phyloP scores from a whole-genome alignment of 1,140 invertebrate genomes.

The Theocolax elegans region DNA sequence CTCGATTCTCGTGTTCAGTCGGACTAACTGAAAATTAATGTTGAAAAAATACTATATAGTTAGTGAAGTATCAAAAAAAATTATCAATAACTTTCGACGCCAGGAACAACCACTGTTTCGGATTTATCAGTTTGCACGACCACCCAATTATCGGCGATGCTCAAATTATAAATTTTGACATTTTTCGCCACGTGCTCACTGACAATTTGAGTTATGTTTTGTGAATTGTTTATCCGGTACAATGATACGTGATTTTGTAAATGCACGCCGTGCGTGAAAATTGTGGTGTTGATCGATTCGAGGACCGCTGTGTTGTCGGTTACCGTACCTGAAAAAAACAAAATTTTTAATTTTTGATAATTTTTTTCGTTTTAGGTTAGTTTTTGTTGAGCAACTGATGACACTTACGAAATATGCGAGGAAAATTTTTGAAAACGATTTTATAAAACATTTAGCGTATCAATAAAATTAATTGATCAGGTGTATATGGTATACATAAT shows the following conservation, averaged over 20 bases:
- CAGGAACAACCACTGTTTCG: constrained; percentile 46
- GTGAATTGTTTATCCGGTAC: constrained; percentile 50
- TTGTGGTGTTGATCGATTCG: constrained; percentile 59
- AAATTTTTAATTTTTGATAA: background rate
- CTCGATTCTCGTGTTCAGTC: too few relatives aligned
- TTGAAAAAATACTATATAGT: too few relatives aligned
- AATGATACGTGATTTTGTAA: constrained; percentile 56
- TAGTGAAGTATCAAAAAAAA: too few relatives aligned
- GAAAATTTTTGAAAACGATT: too few relatives aligned
- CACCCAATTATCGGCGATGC: constrained; percentile 53
- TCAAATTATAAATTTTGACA: constrained; percentile 52
- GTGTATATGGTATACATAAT: too few relatives aligned
- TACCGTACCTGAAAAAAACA: constrained; percentile 57
- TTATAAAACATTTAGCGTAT: too few relatives aligned
- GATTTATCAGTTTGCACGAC: constrained; percentile 57
- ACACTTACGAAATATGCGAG: too few relatives aligned
- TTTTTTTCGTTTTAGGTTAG: background rate
- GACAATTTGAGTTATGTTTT: constrained; percentile 55
- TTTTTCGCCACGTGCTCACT: constrained; percentile 46
- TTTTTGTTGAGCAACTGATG: background rate
- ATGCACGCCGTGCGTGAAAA: constrained; percentile 56
- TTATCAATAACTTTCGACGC: constrained; percentile 52
- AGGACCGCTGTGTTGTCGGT: constrained; percentile 55
- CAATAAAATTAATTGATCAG: too few relatives aligned
- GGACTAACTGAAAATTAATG: too few relatives aligned